phyloP scores from a whole-genome alignment of 1,140 invertebrate genomes.

The Aphaenogaster floridana region DNA sequence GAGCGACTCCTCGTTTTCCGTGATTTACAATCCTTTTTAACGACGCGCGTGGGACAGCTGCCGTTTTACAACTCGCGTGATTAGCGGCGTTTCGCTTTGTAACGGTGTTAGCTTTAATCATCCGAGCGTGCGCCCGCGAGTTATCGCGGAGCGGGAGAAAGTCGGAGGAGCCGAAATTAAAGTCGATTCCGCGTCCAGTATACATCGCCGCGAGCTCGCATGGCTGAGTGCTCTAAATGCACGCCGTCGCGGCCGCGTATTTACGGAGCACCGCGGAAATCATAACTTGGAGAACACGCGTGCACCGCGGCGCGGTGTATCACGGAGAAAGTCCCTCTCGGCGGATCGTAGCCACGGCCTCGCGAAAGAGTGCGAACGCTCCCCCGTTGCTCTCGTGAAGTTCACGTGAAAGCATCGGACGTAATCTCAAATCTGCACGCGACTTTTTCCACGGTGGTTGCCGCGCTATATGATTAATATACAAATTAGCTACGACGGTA shows the following conservation, averaged over 20 bases:
- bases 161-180: slow-evolving; percentile 48
- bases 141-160: slow-evolving; percentile 53
- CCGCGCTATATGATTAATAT: background rate
- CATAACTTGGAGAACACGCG: slow-evolving; percentile 65
- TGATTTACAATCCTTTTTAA: slow-evolving; percentile 16
- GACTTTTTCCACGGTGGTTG: background rate
- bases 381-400: background rate
- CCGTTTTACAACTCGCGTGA: slow-evolving; percentile 33
- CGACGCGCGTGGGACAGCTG: background rate
- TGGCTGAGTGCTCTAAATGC: slow-evolving; percentile 53
- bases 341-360: slow-evolving; percentile 5
- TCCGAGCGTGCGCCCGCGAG: slow-evolving; percentile 34
- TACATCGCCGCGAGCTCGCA: slow-evolving; percentile 42
- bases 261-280: slow-evolving; percentile 73
- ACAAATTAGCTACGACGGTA: background rate
- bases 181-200: slow-evolving; percentile 51
- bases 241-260: slow-evolving; percentile 61
- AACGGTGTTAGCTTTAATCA: slow-evolving; percentile 48
- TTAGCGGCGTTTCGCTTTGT: slow-evolving; percentile 9
- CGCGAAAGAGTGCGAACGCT: slow-evolving; percentile 6
- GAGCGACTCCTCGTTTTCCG: background rate
- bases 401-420: background rate
- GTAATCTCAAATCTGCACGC: background rate
- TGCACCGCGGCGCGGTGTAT: slow-evolving; percentile 49
- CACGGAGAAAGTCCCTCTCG: slow-evolving; percentile 66